Base-by-base conservation (phyloP, 2,888 invertebrate species). In the Pinctada fucata region DNA sequence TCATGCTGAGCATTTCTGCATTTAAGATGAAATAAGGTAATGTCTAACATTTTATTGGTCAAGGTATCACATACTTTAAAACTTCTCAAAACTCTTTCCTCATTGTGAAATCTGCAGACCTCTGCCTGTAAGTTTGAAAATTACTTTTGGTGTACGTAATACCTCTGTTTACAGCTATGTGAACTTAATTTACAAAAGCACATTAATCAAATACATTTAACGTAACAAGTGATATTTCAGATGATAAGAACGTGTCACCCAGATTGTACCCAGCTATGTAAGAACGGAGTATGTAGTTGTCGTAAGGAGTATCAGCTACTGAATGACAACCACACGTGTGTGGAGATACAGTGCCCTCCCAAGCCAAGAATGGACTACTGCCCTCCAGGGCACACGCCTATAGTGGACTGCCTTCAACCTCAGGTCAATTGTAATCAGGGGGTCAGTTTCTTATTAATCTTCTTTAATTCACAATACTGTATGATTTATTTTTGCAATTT, bases 221-320 rank as follows among this genome's bases (percentile, higher is more conserved):
- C 6, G 52, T 50, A n/a, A 6, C 6, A 52, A 51, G 51, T 69
- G 6, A 48, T 69, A 13, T 69, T 50, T 5, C 51, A 85, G 85
- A 82, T 79, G 52, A 69, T 65, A 3, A 75, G 79, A 45, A 71
- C 78, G 1, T 87, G 87, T 68, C 87, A 87, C 67, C 74, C 75
- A 13, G 74, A 72, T 6, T 87, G 87, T 65, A 74, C 71, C 2
- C 83, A 85, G 75, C 72, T 83, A 63, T 88, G 86, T 79, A 85
- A 85, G 66, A 79, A 81, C 8, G 86, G 81, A 3, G 77, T 73
- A 10, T 88, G 88, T 81, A 79, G 83, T 51, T 88, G 88, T 81
- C 76, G 76, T 13, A 65, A 50, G 8, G 87, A 86, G 13, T 82
- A 77, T 72, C 78, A 69, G 49, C 68, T 85, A 58, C 31, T 75